Evolutionary conservation across 2,888 invertebrate species (phyloP), one percentile per base, ranked within the genome.

Genomic region (Tipula helvola): DNA sequence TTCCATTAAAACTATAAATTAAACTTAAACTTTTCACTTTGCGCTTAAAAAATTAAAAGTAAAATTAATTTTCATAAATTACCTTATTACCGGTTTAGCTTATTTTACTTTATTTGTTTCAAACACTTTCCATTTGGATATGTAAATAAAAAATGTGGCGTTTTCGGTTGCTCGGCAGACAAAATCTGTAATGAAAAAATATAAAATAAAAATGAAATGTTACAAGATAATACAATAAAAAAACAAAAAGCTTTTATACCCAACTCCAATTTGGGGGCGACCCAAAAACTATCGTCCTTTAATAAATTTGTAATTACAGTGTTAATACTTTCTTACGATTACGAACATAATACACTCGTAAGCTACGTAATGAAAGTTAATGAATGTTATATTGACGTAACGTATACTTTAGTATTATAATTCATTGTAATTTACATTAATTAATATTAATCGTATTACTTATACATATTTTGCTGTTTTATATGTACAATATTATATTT

Each of bases 121-220:
- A 84, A 41, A 39, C 85, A 85, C 85, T 85, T 85, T 85, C 85
- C 85, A 85, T 85, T 85, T 85, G 28, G 28, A n/a, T 71, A 28
- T 71, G 71, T 8, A 28, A 7, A 1, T 52, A n/a, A 52, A 52
- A 71, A 28, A 10, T 28, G 28, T 71, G 28, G 18, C 28, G 28
- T 71, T 71, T 71, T 71, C 71, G 71, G 28, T 71, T 71, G 18
- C 10, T 71, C 28, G 71, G 71, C 71, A 71, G 28, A 28, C 71
- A 71, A 71, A 71, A 71, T 28, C 71, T 71, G 71, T 18, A 71
- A 85, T 8, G 16, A 83, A 39, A 85, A 41, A 85, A 85, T 4
- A 7, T 18, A 84, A 7, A 85, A 42, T 85, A 42, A 1, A 71
- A 36, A 28, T 28, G 71, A 28, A 12, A 57, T 18, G 5, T 1